Evolutionary conservation across 2,113 vertebrate genomes (phyloP).

Genomic region (Verasper variegatus): DNA sequence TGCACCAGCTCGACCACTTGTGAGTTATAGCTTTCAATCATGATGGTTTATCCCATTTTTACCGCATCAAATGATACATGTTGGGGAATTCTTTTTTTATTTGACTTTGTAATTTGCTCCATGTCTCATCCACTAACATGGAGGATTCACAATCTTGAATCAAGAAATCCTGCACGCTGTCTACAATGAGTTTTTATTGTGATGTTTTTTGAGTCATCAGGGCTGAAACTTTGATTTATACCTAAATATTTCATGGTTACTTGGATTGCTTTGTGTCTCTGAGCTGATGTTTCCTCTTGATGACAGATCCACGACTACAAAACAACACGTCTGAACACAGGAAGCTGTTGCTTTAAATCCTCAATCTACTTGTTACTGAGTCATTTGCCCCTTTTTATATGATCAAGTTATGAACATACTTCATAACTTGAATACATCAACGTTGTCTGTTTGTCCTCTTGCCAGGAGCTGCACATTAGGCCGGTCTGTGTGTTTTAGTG

Average conservation of each 20-base stretch:
- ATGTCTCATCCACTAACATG: too few species aligned
- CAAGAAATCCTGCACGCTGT: too few species aligned
- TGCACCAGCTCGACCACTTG: too few species aligned
- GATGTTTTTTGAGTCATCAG: neutral
- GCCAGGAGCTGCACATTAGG: neutral
- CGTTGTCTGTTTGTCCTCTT: neutral
- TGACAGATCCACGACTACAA: neutral
- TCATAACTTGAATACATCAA: neutral
- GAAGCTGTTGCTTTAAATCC: neutral
- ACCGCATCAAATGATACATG: too few species aligned
- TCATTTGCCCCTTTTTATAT: neutral
- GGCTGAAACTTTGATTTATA: too few species aligned
- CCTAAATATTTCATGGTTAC: neutral
- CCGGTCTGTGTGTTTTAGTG: neutral
- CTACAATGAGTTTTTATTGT: too few species aligned
- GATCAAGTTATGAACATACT: too few species aligned
- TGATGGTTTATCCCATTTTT: too few species aligned
- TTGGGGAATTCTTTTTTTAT: too few species aligned
- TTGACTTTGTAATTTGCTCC: too few species aligned
- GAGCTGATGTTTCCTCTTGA: neutral
- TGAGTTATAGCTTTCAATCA: too few species aligned
- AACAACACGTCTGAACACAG: neutral
- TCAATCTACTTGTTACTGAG: neutral
- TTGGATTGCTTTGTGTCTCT: neutral
- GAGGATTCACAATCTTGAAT: too few species aligned